phyloP scores from a whole-genome alignment of 2,888 invertebrate species.

The Scaptodrosophila latifasciaeformis region DNA sequence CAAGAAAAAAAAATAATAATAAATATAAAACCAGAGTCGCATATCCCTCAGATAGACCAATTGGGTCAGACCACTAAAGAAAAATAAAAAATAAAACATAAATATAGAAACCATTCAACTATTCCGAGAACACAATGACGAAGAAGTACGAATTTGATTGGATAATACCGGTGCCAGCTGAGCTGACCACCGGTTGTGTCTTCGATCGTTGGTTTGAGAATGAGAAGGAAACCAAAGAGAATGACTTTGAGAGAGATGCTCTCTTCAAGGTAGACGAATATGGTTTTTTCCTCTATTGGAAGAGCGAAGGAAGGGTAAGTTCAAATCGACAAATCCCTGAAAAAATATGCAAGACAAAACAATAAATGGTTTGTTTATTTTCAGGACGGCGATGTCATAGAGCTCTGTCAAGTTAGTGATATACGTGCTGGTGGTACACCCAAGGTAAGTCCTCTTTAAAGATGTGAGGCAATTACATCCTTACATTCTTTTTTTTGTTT shows the following conservation, averaged over 20 bases:
- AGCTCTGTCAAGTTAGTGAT: constrained; percentile 98
- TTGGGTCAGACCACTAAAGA: no score
- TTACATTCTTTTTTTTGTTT: no score
- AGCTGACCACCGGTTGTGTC: constrained; percentile 84
- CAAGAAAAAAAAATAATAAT: no score
- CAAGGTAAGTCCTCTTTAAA: constrained; percentile 79
- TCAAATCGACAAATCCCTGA: not conserved
- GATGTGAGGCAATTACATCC: no score
- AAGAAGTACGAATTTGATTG: constrained; percentile 99
- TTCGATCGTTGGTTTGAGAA: constrained; percentile 98
- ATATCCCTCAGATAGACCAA: no score
- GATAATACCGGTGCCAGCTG: constrained; percentile 95
- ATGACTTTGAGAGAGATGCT: constrained; percentile 90
- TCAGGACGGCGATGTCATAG: constrained; percentile 98
- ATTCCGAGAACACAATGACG: constrained; percentile 88
- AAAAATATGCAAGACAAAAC: no score
- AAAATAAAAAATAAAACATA: no score
- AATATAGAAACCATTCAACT: constrained; percentile 11
- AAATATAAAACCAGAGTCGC: no score
- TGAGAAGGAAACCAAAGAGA: constrained; percentile 88
- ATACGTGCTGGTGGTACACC: constrained; percentile 94
- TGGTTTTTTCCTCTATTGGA: constrained; percentile 99
- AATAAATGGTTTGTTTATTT: no score
- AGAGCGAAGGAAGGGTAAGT: constrained; percentile 92
- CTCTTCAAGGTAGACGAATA: constrained; percentile 96